These are phyloP conservation scores for Harlomillsia oculata DNA, from an alignment of 1,140 invertebrate species.

Conservation along the genomic window DNA sequence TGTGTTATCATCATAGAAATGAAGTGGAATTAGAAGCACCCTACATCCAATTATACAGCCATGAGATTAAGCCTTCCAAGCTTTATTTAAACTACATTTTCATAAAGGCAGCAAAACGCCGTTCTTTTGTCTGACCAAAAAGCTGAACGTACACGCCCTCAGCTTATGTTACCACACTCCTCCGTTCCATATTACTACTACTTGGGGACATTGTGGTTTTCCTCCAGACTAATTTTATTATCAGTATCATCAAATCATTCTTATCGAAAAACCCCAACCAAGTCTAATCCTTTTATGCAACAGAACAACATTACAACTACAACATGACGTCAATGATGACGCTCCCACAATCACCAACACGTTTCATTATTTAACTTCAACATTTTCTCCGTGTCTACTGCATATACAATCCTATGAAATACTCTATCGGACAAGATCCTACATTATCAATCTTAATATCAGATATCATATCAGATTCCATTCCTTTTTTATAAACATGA, in stretches of 20 bases:
- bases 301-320: not conserved
- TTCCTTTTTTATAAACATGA: no score
- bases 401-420: no score
- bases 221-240: constrained; percentile 34
- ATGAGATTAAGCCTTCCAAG: constrained; percentile 23
- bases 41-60: constrained; percentile 32
- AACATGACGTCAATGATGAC: not conserved
- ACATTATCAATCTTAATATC: no score
- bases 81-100: constrained; percentile 34
- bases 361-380: no score
- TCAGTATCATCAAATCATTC: constrained; percentile 33
- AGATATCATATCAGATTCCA: no score
- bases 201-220: constrained; percentile 17
- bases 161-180: constrained; percentile 25
- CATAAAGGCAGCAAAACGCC: constrained; percentile 21
- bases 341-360: not conserved
- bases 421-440: no score
- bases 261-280: constrained; percentile 26
- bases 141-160: not conserved
- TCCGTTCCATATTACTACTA: no score
- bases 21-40: constrained; percentile 37
- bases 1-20: constrained; percentile 37
- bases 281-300: constrained; percentile 31
- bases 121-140: constrained; percentile 1
- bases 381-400: no score